Conservation (phyloP, 2,113 vertebrate genomes). For the Phodopus roborovskii region DNA sequence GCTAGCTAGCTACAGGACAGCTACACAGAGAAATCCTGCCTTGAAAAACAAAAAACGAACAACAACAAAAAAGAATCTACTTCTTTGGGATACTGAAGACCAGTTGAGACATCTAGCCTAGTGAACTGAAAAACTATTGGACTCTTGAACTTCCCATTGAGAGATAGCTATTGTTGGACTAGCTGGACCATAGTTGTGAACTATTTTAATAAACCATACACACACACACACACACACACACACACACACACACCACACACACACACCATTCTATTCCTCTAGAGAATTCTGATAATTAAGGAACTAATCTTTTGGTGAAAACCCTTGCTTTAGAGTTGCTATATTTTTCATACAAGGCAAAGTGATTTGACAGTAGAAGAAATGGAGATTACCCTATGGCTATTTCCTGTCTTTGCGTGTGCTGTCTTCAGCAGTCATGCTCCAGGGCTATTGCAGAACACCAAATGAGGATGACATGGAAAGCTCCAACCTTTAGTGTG, state of each 20-base stretch:
- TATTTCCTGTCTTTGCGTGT: not conserved
- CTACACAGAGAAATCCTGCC: no score
- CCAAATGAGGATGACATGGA: not conserved
- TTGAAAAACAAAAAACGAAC: no score
- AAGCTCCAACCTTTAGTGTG: not conserved
- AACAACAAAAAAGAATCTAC: no score
- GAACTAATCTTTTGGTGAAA: not conserved
- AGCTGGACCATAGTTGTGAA: not conserved
- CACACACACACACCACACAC: not conserved
- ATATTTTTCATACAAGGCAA: not conserved
- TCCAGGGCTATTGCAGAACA: not conserved
- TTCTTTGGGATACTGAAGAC: not conserved
- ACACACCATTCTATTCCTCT: not conserved
- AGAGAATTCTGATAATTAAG: not conserved
- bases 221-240: not conserved
- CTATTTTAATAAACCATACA: not conserved
- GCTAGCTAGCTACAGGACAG: no score
- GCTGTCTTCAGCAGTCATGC: not conserved
- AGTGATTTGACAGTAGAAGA: not conserved
- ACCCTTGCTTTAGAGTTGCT: not conserved
- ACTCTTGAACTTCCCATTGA: not conserved
- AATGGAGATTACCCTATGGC: not conserved
- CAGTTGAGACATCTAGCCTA: not conserved
- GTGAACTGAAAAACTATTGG: not conserved
- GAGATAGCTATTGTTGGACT: not conserved